phyloP scores from a whole-genome alignment of 1,140 invertebrate species.

The Sipha flava region DNA sequence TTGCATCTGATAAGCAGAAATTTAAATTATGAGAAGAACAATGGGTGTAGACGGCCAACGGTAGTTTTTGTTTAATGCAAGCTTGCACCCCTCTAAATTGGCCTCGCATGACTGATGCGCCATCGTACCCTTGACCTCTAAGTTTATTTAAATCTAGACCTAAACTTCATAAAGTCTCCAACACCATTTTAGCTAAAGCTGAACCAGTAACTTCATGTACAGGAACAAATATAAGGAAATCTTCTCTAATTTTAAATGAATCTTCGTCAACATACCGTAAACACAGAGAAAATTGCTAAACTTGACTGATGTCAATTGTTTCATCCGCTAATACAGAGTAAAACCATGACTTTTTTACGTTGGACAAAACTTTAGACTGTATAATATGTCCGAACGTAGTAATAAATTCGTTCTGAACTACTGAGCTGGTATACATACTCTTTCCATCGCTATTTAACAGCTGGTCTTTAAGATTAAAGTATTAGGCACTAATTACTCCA shows the following conservation, averaged over 20 bases:
- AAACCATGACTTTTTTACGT: constrained; percentile 33
- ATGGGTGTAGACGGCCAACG: constrained; percentile 38
- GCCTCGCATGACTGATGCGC: constrained; percentile 38
- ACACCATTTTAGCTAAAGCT: constrained; percentile 34
- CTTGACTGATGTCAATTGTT: constrained; percentile 34
- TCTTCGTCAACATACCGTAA: constrained; percentile 23
- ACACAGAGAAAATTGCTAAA: constrained; percentile 37
- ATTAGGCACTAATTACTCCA: no score
- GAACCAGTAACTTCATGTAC: constrained; percentile 34
- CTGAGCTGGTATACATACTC: not conserved
- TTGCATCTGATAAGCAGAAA: constrained; percentile 33
- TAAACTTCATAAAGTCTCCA: constrained; percentile 34
- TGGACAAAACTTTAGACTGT: constrained; percentile 22
- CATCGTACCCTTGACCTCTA: constrained; percentile 40
- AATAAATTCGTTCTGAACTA: constrained; percentile 36
- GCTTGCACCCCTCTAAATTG: constrained; percentile 39
- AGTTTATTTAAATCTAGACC: constrained; percentile 38
- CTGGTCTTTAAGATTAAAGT: no score
- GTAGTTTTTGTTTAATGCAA: constrained; percentile 40
- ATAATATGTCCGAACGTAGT: constrained; percentile 32
- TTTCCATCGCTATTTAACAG: no score
- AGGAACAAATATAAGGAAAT: constrained; percentile 38
- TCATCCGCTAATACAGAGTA: constrained; percentile 36
- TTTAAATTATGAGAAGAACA: constrained; percentile 42
- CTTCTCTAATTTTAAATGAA: constrained; percentile 29